A percentile compares a stretch with the other conserved stretches of the same genome.
phyloP scores from a whole-genome alignment of 2,888 invertebrate species.

The Asteroscopus sphinx region DNA sequence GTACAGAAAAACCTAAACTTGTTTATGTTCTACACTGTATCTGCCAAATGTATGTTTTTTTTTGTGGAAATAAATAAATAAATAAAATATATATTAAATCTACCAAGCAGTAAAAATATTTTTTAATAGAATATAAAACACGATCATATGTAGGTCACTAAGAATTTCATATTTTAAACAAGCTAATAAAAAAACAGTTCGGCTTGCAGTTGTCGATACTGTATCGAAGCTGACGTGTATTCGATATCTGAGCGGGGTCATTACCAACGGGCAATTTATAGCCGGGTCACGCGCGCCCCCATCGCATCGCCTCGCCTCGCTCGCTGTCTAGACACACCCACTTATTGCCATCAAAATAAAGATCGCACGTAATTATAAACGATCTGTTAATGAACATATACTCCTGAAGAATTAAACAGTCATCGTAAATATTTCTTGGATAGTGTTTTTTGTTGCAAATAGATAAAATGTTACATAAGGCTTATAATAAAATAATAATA shows the following conservation, averaged over 20 bases:
- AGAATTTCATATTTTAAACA: slow-evolving; percentile 1
- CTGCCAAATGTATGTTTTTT: too few relatives aligned
- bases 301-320: slow-evolving; percentile 42
- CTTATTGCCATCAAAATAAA: slow-evolving; percentile 54
- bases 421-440: neutral
- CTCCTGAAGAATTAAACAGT: slow-evolving; percentile 7
- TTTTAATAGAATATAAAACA: too few relatives aligned
- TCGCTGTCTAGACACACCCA: slow-evolving; percentile 55
- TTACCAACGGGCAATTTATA: slow-evolving; percentile 53
- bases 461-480: too few relatives aligned
- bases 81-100: too few relatives aligned
- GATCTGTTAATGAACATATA: slow-evolving; percentile 23
- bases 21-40: too few relatives aligned
- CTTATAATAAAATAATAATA: too few relatives aligned
- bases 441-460: too few relatives aligned
- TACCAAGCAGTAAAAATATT: too few relatives aligned
- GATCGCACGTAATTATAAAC: slow-evolving; percentile 42
- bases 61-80: too few relatives aligned
- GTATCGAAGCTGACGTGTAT: slow-evolving; percentile 48
- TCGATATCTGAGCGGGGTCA: slow-evolving; percentile 54
- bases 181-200: slow-evolving; percentile 29
- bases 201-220: slow-evolving; percentile 29
- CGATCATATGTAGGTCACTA: too few relatives aligned
- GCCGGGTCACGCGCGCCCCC: slow-evolving; percentile 55
- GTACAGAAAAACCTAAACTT: too few relatives aligned